A percentile compares a stretch with the other conserved stretches of the same genome.
phyloP scores from a whole-genome alignment of 1,140 invertebrate genomes.

The Mercenaria mercenaria region DNA sequence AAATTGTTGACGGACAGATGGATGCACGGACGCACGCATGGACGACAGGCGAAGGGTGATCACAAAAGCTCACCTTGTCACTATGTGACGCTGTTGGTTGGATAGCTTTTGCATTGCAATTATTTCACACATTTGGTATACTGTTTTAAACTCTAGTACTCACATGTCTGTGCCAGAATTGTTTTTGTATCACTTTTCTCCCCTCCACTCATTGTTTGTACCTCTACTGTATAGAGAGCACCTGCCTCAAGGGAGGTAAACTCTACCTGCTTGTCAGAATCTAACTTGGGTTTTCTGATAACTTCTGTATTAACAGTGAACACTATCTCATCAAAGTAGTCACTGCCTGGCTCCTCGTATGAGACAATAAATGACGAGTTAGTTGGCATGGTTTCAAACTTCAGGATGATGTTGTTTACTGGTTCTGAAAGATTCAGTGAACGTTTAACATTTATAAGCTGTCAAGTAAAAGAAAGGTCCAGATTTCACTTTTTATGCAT shows the following conservation, averaged over 20 bases:
- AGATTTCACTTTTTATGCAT: no score
- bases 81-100: no score
- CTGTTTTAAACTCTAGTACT: no score
- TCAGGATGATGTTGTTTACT: constrained; percentile 64
- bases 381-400: constrained; percentile 51
- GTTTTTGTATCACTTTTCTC: constrained; percentile 71
- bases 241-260: constrained; percentile 76
- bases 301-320: constrained; percentile 68
- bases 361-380: constrained; percentile 68
- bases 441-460: no score
- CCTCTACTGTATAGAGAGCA: constrained; percentile 72
- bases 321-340: constrained; percentile 76
- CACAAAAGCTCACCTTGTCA: no score
- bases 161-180: constrained; percentile 74
- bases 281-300: constrained; percentile 67
- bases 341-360: constrained; percentile 66
- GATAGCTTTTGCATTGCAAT: no score
- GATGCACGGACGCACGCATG: no score
- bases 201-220: constrained; percentile 72
- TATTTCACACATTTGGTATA: no score
- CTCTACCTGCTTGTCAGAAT: constrained; percentile 58
- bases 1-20: no score
- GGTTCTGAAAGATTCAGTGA: constrained; percentile 79
- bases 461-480: no score
- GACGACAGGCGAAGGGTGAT: no score